A percentile compares a stretch with the other conserved stretches of the same genome.
These are phyloP conservation scores for Onychorhynchus coronatus DNA, from an alignment of 2,113 vertebrate species.

Conservation along the genomic window DNA sequence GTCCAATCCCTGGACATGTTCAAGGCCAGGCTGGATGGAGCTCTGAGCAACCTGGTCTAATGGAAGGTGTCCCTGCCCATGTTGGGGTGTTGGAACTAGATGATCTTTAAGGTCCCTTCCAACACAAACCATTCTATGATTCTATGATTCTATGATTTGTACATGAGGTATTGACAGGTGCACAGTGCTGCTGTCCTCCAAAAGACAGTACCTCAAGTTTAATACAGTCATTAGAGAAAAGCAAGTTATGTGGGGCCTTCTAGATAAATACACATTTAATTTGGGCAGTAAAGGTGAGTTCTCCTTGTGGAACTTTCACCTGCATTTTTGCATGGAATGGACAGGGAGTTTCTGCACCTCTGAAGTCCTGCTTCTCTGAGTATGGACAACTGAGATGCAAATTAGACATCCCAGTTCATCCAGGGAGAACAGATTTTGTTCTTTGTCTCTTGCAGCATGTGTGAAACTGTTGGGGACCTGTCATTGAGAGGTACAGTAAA, in stretches of 20 bases:
- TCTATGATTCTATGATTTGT: neutral
- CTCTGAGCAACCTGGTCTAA: neutral
- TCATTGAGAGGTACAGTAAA: neutral
- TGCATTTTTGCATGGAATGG: neutral
- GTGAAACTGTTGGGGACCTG: neutral
- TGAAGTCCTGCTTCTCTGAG: neutral
- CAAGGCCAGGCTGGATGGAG: neutral
- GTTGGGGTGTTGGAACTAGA: neutral
- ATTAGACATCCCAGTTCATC: neutral
- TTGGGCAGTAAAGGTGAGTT: neutral
- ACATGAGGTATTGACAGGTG: neutral
- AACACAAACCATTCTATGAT: neutral
- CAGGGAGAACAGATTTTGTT: neutral
- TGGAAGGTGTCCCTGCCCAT: neutral
- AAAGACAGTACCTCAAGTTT: neutral
- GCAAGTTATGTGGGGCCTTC: neutral
- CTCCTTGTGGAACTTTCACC: neutral
- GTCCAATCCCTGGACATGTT: rapidly evolving
- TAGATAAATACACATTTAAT: neutral
- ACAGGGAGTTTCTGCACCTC: neutral
- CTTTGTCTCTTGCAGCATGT: neutral
- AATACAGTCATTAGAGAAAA: neutral
- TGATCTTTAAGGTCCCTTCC: rapidly evolving
- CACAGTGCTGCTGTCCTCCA: neutral
- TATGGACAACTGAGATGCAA: neutral